Percentiles rank a stretch among this genome's conserved stretches.
phyloP scores from a whole-genome alignment of 2,888 invertebrate species.

The Drosophila kanekoi region DNA sequence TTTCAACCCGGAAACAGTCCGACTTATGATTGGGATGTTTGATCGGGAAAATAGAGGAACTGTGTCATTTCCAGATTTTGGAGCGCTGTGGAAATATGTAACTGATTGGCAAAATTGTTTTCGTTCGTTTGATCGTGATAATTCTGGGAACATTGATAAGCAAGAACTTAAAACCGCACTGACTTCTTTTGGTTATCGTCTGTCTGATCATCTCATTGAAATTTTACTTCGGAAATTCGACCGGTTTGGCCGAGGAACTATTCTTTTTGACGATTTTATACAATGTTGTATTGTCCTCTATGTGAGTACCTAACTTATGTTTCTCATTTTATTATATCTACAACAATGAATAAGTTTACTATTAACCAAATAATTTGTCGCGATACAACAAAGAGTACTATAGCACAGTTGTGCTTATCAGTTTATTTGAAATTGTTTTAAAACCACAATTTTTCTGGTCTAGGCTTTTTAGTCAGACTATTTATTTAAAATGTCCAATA shows the following conservation, averaged over 20 bases:
- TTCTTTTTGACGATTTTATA: slow-evolving; percentile 99
- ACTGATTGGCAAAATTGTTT: slow-evolving; percentile 99
- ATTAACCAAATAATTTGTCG: too few species aligned
- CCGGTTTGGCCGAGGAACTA: slow-evolving; percentile 93
- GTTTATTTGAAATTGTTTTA: too few species aligned
- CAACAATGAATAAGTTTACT: too few species aligned
- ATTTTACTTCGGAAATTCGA: slow-evolving; percentile 97
- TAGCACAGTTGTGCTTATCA: too few species aligned
- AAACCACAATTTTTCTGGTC: too few species aligned
- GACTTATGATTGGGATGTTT: slow-evolving; percentile 93
- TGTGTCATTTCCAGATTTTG: slow-evolving; percentile 98
- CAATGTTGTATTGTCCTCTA: slow-evolving; percentile 94
- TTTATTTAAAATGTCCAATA: too few species aligned
- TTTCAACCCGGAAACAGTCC: slow-evolving; percentile 99
- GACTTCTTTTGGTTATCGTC: slow-evolving; percentile 94
- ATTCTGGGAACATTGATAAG: slow-evolving; percentile 97
- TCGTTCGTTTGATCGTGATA: slow-evolving; percentile 96
- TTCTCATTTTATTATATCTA: not conserved
- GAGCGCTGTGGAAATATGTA: slow-evolving; percentile 98
- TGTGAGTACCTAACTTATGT: slow-evolving; percentile 26
- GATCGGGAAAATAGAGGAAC: slow-evolving; percentile 95
- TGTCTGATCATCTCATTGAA: slow-evolving; percentile 93
- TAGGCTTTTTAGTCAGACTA: too few species aligned
- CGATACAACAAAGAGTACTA: too few species aligned
- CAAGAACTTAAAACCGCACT: slow-evolving; percentile 95